These are phyloP conservation scores for Zosterops borbonicus DNA, from an alignment of 2,113 vertebrate genomes.

Conservation along the genomic window DNA sequence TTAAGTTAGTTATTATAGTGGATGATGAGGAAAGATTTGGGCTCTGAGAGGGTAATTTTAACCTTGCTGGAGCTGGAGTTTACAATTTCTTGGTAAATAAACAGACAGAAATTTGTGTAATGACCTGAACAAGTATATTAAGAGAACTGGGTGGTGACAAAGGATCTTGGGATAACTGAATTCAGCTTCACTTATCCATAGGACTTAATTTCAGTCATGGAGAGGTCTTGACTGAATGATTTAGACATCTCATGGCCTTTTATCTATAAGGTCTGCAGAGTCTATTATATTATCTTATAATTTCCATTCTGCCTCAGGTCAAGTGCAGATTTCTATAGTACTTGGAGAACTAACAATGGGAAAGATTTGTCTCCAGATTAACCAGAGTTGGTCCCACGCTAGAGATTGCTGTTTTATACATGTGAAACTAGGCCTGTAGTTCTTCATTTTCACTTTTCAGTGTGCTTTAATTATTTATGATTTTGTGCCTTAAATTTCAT, in stretches of 20 bases:
- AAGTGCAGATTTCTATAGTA: conserved; percentile 21
- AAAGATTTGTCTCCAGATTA: conserved; percentile 13
- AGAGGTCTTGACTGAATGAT: neutral
- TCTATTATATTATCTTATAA: conserved; percentile 38
- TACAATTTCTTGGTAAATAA: neutral
- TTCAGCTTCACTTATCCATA: neutral
- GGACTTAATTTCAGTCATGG: neutral
- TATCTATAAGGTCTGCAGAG: neutral
- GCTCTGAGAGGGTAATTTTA: neutral
- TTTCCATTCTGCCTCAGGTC: conserved; percentile 29
- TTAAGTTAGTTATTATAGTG: neutral
- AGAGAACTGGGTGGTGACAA: neutral
- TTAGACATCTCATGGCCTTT: neutral
- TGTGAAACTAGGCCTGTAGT: neutral
- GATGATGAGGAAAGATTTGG: neutral
- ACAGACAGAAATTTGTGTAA: neutral
- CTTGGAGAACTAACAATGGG: neutral
- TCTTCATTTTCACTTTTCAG: neutral
- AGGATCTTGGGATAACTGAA: neutral
- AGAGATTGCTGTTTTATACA: neutral
- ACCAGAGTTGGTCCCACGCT: neutral
- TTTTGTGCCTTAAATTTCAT: neutral
- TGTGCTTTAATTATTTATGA: neutral
- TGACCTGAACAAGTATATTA: neutral
- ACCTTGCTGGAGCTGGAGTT: neutral